Evolutionary conservation across 2,113 vertebrate genomes (phyloP).

Genomic region (Alethe castanea): DNA sequence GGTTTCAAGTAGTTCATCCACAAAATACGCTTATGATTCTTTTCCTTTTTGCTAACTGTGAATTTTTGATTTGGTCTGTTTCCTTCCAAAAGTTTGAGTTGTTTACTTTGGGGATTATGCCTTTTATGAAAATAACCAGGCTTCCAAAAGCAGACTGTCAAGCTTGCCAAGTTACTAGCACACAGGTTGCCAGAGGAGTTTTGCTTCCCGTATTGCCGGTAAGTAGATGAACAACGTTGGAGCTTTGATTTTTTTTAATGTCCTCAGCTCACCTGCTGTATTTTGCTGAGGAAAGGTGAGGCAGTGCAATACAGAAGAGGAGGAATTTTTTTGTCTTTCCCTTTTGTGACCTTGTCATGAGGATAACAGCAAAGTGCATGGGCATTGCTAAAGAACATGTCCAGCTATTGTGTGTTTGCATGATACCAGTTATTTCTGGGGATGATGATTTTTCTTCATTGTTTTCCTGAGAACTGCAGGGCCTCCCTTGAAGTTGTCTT

Average conservation of each 20-base stretch:
- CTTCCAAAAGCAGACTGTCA: background rate
- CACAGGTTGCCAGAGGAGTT: background rate
- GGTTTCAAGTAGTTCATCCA: background rate
- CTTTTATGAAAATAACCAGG: slow-evolving; percentile 1
- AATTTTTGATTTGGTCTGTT: background rate
- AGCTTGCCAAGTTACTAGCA: background rate
- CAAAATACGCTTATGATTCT: background rate
- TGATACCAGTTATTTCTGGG: background rate
- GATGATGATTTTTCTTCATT: background rate
- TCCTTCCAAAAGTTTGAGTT: background rate
- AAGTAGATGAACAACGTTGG: background rate
- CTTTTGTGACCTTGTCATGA: background rate
- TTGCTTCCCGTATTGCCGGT: background rate
- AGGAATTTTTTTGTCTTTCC: background rate
- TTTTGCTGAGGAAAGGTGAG: background rate
- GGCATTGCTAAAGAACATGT: background rate
- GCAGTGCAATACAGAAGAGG: background rate
- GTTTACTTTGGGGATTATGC: slow-evolving; percentile 25
- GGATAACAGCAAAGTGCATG: background rate
- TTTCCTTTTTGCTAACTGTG: background rate
- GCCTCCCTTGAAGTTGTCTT: background rate
- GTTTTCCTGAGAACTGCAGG: background rate
- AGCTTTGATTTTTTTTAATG: background rate
- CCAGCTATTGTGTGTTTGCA: background rate
- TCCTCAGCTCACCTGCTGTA: background rate